Evolutionary conservation across 2,888 invertebrate species (phyloP), one percentile per base, ranked within the genome.

Genomic region (Liopterus haemorrhoidalis): DNA sequence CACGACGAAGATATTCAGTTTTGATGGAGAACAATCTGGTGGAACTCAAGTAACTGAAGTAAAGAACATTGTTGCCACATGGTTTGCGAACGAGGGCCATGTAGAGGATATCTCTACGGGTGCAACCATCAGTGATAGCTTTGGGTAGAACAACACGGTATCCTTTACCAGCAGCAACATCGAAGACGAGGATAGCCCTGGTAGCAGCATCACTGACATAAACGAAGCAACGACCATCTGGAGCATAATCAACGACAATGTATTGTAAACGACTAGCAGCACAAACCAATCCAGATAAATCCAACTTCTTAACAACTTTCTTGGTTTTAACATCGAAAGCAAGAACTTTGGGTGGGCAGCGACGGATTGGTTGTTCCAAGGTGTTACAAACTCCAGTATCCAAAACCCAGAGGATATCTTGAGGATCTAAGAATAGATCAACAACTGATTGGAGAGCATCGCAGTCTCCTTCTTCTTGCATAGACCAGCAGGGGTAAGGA

Each of bases 331-430:
- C 67, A 49, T 72, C 76, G 57, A 82, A 71, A 18, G 76, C 79
- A 2, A 82, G 71, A 21, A 85, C 75, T 61, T 85, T 85, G 0
- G 85, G 82, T 0, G 78, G 72, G 55, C 83, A 82, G 8, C 75
- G 73, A 41, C 79, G 73, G 4, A 77, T 69, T 0, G 85, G 82
- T 1, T 72, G 69, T 46, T 78, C 77, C 43, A 84, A 57, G 0
- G 81, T 79, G 52, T 85, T 80, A 0, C 82, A 74, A 31, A 83
- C 73, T 9, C 86, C 86, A 8, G 73, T 74, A 59, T 86, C 85
- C 49, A 86, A 65, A 0, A 79, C 73, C 86, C 86, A 86, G 5
- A 86, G 68, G 49, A 80, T 75, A 33, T 79, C 78, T 62, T 82
- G 73, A 4, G 62, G 51, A 51, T 81, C 80, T 18, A 76, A 61